phyloP scores from a whole-genome alignment of 2,113 vertebrate species.

The Aviceda subcristata region DNA sequence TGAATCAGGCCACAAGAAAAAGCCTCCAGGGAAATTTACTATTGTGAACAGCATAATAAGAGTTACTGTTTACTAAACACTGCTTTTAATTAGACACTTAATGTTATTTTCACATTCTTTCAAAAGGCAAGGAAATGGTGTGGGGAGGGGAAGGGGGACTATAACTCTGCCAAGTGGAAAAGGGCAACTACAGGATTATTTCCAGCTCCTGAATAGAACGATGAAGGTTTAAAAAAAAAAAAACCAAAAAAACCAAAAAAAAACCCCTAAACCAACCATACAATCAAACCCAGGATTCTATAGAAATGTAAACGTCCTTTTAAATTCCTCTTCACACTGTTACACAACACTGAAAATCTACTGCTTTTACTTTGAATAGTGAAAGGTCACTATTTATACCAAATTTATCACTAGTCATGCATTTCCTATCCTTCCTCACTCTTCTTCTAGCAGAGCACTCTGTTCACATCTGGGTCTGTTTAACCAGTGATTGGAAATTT shows the following conservation, averaged over 20 bases:
- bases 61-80: not conserved
- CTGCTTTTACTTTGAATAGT: constrained; percentile 26
- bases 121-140: not conserved
- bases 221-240: not conserved
- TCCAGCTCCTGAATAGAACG: constrained; percentile 12
- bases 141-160: not conserved
- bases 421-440: constrained; percentile 53
- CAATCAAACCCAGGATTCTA: not conserved
- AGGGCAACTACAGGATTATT: constrained; percentile 31
- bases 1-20: not conserved
- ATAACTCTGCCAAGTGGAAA: constrained; percentile 16
- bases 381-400: constrained; percentile 45
- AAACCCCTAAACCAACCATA: too few relatives aligned
- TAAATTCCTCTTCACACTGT: constrained; percentile 47
- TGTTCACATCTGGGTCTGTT: constrained; percentile 78
- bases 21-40: not conserved
- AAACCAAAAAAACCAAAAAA: not conserved
- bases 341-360: constrained; percentile 17
- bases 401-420: constrained; percentile 32
- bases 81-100: not conserved
- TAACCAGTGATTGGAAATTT: constrained; percentile 82
- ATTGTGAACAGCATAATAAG: not conserved
- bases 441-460: not conserved
- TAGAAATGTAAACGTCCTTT: not conserved
- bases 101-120: constrained; percentile 7